Evolutionary conservation across 2,113 vertebrate species (phyloP).

Genomic region (Petrocephalus microphthalmus): DNA sequence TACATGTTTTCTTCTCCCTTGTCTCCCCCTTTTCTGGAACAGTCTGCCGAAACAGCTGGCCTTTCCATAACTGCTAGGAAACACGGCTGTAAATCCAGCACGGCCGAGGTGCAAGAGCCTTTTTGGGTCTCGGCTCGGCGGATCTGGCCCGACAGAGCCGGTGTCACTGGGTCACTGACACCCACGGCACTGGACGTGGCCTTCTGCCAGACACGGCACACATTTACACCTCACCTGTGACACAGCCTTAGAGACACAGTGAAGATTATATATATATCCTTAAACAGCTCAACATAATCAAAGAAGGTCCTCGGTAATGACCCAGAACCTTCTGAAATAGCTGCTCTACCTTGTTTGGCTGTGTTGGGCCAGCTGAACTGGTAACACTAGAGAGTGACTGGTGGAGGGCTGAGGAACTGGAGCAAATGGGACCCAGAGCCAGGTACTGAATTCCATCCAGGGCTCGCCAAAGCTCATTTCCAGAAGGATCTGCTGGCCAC

Average conservation of each 20-base stretch:
- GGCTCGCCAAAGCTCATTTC: conserved; percentile 37
- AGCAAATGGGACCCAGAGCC: background rate
- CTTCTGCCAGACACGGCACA: background rate
- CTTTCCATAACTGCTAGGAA: conserved; percentile 8
- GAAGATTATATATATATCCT: background rate
- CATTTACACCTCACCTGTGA: background rate
- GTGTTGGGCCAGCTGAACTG: background rate
- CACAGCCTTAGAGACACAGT: background rate
- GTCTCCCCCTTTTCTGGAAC: background rate
- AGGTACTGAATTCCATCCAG: conserved; percentile 43
- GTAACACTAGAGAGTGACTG: conserved; percentile 30
- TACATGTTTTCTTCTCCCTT: conserved; percentile 1
- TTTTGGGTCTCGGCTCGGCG: background rate
- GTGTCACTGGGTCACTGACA: background rate
- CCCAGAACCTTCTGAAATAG: background rate
- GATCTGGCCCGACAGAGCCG: no score
- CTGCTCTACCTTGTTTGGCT: background rate
- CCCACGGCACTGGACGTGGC: background rate
- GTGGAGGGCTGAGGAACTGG: conserved; percentile 46
- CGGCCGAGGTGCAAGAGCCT: background rate
- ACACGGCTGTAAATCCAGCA: background rate
- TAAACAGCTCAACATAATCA: background rate
- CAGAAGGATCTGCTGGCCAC: conserved; percentile 46
- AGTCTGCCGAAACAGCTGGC: background rate
- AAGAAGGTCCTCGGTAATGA: background rate